Conservation (phyloP, 2,113 vertebrate species). For the Scomber colias region DNA sequence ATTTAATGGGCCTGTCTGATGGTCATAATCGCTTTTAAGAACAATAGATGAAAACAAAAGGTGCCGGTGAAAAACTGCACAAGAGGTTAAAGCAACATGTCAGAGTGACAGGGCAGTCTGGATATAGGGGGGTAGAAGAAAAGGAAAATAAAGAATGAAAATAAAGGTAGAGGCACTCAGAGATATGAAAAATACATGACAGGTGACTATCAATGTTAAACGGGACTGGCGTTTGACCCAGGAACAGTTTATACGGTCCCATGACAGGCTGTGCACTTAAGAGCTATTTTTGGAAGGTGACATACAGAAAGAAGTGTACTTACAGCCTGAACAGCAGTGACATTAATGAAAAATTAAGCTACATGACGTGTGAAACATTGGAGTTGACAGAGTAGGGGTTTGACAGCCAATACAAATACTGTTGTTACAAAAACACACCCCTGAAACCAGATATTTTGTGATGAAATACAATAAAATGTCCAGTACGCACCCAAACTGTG, state of each 20-base stretch:
- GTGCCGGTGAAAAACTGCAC: conserved; percentile 33
- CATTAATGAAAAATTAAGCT: not conserved
- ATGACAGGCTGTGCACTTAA: conserved; percentile 37
- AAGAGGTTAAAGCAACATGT: conserved; percentile 55
- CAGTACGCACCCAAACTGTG: too few relatives aligned
- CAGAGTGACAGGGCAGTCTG: conserved; percentile 49
- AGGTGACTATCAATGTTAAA: conserved; percentile 66
- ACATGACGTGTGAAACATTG: not conserved
- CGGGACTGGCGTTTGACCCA: conserved; percentile 51
- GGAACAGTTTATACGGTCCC: conserved; percentile 28
- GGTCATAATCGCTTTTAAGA: conserved; percentile 79
- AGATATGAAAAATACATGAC: conserved; percentile 61
- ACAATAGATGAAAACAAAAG: conserved; percentile 79
- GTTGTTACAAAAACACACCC: too few relatives aligned
- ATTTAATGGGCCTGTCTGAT: conserved; percentile 79
- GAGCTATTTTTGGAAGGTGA: conserved; percentile 40
- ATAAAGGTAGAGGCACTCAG: conserved; percentile 40
- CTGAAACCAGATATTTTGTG: too few relatives aligned
- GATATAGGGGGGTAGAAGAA: not conserved
- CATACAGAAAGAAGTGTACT: not conserved
- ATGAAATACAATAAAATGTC: too few relatives aligned
- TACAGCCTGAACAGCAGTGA: not conserved
- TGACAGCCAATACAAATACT: too few relatives aligned
- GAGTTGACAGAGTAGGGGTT: too few relatives aligned
- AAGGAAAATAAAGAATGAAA: not conserved